phyloP scores from a whole-genome alignment of 2,888 invertebrate genomes.

The Sinopyrophorus schimmeli region DNA sequence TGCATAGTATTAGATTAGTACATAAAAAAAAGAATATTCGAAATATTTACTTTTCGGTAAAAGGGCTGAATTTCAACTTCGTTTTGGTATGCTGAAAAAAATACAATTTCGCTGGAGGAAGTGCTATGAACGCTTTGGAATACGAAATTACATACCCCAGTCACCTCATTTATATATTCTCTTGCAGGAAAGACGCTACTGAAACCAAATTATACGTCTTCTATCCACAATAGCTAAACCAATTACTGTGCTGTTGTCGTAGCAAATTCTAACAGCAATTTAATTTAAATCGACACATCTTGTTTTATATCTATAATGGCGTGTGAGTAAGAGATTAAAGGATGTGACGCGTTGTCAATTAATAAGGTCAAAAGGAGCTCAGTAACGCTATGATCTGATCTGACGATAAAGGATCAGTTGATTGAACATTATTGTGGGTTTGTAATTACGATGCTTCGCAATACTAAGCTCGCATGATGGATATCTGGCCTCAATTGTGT shows the following conservation, averaged over 20 bases:
- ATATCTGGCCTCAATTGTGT: not conserved
- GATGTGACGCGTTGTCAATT: conserved; percentile 12
- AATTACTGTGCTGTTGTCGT: conserved; percentile 18
- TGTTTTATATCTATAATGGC: conserved; percentile 14
- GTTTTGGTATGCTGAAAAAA: conserved; percentile 3
- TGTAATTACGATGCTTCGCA: conserved; percentile 5
- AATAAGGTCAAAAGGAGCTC: conserved; percentile 8
- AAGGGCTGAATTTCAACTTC: not conserved
- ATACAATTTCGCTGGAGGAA: conserved; percentile 4
- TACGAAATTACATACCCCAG: conserved; percentile 8
- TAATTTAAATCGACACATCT: conserved; percentile 19
- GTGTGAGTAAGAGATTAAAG: conserved; percentile 7
- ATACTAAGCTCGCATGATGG: not conserved
- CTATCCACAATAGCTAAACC: conserved; percentile 20
- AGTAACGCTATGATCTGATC: conserved; percentile 8
- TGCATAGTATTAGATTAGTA: too few relatives aligned
- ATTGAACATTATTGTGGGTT: conserved; percentile 8
- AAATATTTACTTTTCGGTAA: not conserved
- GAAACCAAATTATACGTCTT: conserved; percentile 19
- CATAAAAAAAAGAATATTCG: not conserved
- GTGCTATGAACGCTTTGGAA: conserved; percentile 7
- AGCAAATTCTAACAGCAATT: conserved; percentile 21
- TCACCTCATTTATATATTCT: conserved; percentile 7
- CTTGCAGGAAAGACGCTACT: conserved; percentile 14
- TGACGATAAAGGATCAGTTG: conserved; percentile 6